These are phyloP conservation scores for Lepidonotus clava DNA, from an alignment of 2,888 invertebrate genomes.

Conservation along the genomic window DNA sequence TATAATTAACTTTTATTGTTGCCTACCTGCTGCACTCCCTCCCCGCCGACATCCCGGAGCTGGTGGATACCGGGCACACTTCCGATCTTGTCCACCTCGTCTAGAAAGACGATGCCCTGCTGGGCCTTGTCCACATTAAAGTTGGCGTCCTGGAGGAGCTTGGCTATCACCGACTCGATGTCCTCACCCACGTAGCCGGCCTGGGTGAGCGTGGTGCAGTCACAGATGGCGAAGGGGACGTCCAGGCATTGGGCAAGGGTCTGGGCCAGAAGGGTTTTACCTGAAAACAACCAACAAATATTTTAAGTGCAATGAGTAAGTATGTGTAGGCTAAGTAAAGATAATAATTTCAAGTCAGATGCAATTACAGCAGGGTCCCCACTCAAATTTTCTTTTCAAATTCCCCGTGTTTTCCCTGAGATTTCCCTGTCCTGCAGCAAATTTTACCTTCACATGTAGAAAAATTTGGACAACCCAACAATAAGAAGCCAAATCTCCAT, in stretches of 20 bases:
- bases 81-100: constrained; percentile 99
- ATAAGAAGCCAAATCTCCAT: no score
- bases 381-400: no score
- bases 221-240: constrained; percentile 99
- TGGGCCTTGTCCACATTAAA: constrained; percentile 98
- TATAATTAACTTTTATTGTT: no score
- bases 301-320: no score
- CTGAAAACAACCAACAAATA: constrained; percentile 81
- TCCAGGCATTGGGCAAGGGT: constrained; percentile 98
- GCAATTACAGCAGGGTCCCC: no score
- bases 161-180: constrained; percentile 98
- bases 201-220: constrained; percentile 85
- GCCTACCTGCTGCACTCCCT: constrained; percentile 92
- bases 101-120: constrained; percentile 98
- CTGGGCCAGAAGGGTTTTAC: constrained; percentile 97
- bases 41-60: constrained; percentile 97
- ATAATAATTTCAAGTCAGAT: no score
- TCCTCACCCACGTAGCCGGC: constrained; percentile 98
- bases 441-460: no score
- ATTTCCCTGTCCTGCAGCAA: no score
- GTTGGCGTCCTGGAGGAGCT: constrained; percentile 95
- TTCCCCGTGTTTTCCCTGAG: no score
- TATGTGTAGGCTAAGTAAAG: no score
- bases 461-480: no score
- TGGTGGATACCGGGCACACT: constrained; percentile 97